A percentile compares a stretch with the other conserved stretches of the same genome.
These are phyloP conservation scores for Neopipo cinnamomea DNA, from an alignment of 2,113 vertebrate species.

Conservation along the genomic window DNA sequence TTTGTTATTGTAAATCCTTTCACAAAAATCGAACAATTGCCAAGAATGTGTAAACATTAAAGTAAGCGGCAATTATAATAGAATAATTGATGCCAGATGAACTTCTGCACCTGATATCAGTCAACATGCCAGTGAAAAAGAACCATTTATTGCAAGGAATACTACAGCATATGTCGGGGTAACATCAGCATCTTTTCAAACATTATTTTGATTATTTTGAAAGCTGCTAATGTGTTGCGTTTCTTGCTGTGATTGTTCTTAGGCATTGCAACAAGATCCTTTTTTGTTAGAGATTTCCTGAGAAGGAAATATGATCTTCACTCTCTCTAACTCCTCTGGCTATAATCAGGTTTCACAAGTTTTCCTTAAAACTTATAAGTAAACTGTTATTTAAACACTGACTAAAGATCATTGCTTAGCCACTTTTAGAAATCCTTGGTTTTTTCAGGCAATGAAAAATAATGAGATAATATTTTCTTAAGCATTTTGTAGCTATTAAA, in stretches of 20 bases:
- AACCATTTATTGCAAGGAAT: background rate
- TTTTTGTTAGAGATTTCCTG: background rate
- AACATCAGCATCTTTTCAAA: background rate
- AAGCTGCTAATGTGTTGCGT: background rate
- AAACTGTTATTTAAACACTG: background rate
- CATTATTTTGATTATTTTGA: background rate
- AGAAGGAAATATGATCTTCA: background rate
- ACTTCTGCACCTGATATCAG: background rate
- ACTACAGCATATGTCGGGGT: fast-evolving
- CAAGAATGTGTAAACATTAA: constrained; percentile 11
- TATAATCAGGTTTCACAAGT: background rate
- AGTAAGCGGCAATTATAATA: background rate
- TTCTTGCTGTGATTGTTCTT: background rate
- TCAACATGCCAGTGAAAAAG: background rate
- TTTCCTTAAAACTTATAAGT: constrained; percentile 3
- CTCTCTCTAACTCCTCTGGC: background rate
- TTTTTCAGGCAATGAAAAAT: constrained; percentile 17
- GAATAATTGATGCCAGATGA: constrained; percentile 13
- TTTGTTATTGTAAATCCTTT: constrained; percentile 19
- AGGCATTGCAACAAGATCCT: background rate
- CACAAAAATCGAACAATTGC: background rate
- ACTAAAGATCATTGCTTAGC: background rate
- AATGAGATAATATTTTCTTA: background rate
- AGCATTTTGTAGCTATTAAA: background rate
- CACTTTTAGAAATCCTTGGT: constrained; percentile 10